Evolutionary conservation across 2,113 vertebrate genomes (phyloP).

Genomic region (Elephantulus edwardii): DNA sequence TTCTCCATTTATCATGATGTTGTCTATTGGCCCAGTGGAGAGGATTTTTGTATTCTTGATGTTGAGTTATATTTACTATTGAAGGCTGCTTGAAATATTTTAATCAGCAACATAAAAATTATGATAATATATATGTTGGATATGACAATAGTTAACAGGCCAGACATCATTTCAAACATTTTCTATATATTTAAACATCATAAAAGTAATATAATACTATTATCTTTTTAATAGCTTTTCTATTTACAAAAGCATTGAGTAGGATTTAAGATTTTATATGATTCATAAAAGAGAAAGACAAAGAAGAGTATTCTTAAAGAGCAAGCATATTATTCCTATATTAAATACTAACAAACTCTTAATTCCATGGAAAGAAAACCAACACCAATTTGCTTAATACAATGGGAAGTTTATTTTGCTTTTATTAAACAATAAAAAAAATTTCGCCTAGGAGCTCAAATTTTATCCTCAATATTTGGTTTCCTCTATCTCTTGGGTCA

Average conservation of each 20-base stretch:
- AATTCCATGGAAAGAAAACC: not conserved
- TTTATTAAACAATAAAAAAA: conserved; percentile 1
- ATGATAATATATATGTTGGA: not conserved
- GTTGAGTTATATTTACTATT: no score
- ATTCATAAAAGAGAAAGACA: not conserved
- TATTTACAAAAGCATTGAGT: not conserved
- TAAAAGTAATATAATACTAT: not conserved
- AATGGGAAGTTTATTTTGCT: conserved; percentile 4
- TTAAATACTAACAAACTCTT: not conserved
- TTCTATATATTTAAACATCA: not conserved
- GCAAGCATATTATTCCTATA: not conserved
- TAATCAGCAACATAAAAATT: not conserved
- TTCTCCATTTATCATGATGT: no score
- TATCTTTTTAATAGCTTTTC: not conserved
- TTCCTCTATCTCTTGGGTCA: not conserved
- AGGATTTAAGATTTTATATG: not conserved
- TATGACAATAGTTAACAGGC: not conserved
- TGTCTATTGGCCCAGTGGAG: no score
- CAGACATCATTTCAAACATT: not conserved
- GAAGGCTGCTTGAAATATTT: no score
- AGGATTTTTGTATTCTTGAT: no score
- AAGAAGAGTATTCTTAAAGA: not conserved
- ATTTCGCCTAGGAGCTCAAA: not conserved
- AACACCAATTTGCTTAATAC: not conserved
- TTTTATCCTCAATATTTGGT: not conserved